A percentile compares a stretch with the other conserved stretches of the same genome.
Evolutionary conservation across 64 coral and sea anemone species (phyloP).

Genomic region (Orbicella faveolata): DNA sequence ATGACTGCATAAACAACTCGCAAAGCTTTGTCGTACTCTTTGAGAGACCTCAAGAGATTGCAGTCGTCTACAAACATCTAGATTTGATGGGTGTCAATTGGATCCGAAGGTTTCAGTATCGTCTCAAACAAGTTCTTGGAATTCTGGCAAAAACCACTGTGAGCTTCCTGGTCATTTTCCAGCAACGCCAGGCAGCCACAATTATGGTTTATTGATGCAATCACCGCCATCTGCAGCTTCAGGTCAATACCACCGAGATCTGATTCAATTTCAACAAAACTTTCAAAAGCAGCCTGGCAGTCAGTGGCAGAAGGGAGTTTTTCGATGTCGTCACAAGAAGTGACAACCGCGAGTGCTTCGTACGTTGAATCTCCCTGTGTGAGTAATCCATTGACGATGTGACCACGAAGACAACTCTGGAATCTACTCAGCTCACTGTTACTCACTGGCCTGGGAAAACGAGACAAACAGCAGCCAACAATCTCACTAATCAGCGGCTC

Average conservation of each 20-base stretch:
- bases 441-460: conserved; percentile 4
- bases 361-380: conserved; percentile 25
- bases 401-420: conserved; percentile 21
- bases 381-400: conserved; percentile 15
- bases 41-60: conserved; percentile 19
- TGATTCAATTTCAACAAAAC: conserved; percentile 17
- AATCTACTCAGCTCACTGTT: not conserved
- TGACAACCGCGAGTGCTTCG: conserved; percentile 25
- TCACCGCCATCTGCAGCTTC: conserved; percentile 24
- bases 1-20: conserved; percentile 19
- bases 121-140: too few species aligned
- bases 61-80: conserved; percentile 24
- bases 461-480: conserved; percentile 17
- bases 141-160: too few species aligned
- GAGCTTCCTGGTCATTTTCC: too few species aligned
- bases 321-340: conserved; percentile 7
- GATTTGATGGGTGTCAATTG: not conserved
- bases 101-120: too few species aligned
- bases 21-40: conserved; percentile 31
- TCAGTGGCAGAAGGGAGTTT: not conserved
- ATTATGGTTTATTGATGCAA: conserved; percentile 20
- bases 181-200: not conserved
- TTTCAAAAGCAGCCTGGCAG: conserved; percentile 23
- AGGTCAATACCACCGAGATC: conserved; percentile 23
- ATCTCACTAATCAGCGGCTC: conserved; percentile 13